Evolutionary conservation across 2,888 invertebrate species (phyloP).

Genomic region (Nipponacmea schrenckii): DNA sequence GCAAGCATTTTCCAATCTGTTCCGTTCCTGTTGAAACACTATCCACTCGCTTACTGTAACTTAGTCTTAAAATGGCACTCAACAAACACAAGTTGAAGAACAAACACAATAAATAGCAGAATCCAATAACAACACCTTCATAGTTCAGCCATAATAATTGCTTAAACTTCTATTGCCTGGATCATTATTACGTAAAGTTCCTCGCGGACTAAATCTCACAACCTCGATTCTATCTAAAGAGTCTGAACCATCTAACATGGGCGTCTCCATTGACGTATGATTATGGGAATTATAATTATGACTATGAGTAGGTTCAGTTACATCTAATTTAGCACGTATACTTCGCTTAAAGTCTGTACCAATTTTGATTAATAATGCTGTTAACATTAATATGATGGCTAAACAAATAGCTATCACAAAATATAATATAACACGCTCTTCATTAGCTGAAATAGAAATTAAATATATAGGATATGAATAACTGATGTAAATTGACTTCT

Average conservation of each 20-base stretch:
- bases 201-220: constrained; percentile 56
- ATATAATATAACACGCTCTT: constrained; percentile 58
- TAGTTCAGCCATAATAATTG: constrained; percentile 46
- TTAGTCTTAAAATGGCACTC: too few species aligned
- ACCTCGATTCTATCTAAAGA: constrained; percentile 61
- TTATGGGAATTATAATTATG: constrained; percentile 35
- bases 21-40: too few species aligned
- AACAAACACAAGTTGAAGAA: too few species aligned
- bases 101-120: too few species aligned
- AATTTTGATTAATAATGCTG: constrained; percentile 52
- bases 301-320: constrained; percentile 56
- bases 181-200: constrained; percentile 48
- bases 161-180: constrained; percentile 48
- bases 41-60: too few species aligned
- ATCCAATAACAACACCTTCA: too few species aligned
- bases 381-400: constrained; percentile 52
- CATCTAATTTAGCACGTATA: constrained; percentile 51
- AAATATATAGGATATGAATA: not conserved
- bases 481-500: not conserved
- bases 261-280: constrained; percentile 47
- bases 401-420: constrained; percentile 55
- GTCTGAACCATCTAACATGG: constrained; percentile 51
- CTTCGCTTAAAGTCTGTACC: constrained; percentile 49
- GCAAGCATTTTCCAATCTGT: too few species aligned
- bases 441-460: constrained; percentile 47